Base-by-base conservation (phyloP, 2,113 vertebrate species). In the Vireo altiloquus region DNA sequence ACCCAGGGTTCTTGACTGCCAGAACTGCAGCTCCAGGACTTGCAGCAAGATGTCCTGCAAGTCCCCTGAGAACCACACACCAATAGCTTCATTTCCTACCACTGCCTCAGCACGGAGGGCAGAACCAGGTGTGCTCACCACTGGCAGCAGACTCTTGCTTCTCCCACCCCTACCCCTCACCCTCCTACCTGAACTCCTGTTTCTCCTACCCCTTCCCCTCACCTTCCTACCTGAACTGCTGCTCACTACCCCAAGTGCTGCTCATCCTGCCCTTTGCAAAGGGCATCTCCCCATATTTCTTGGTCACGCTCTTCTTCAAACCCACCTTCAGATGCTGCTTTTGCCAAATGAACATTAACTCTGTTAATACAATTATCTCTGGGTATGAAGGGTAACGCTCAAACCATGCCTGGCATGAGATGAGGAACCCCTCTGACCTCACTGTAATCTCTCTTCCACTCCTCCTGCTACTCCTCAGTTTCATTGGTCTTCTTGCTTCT, bases 71-170 rank as follows among this genome's bases (percentile, higher is more conserved):
- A 70, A n/a, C 18, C 63, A 31, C 3, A 2, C 31, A 15, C 20
- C 0, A 0, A 0, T 8, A 42, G 11, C 44, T 56, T 31, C 12
- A 44, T 17, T 85, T 70, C 16, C 63, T 8, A n/a, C 22, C 14
- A 3, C 19, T 11, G 12, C 44, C 65, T 52, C 24, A 20, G 7
- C 4, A 4, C 1, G 4, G 49, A 40, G 61, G n/a, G 37, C 61
- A 89, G 71, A 60, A 35, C 31, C 42, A 80, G 44, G 39, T 9
- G 27, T 74, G 50, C 57, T 72, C 66, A 52, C 15, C 44, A 17
- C 31, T 40, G 44, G 65, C 47, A 71, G 17, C 39, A 44, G 11
- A 25, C 25, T 31, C 25, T 12, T 11, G 6, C 24, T 80, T 42
- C 28, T 49, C 27, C 46, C 37, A n/a, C 12, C 9, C 15, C 18